Percentiles rank a stretch among this genome's conserved stretches.
phyloP scores from a whole-genome alignment of 2,797 vertebrate genomes.

The Schizopygopsis pylzovi region DNA sequence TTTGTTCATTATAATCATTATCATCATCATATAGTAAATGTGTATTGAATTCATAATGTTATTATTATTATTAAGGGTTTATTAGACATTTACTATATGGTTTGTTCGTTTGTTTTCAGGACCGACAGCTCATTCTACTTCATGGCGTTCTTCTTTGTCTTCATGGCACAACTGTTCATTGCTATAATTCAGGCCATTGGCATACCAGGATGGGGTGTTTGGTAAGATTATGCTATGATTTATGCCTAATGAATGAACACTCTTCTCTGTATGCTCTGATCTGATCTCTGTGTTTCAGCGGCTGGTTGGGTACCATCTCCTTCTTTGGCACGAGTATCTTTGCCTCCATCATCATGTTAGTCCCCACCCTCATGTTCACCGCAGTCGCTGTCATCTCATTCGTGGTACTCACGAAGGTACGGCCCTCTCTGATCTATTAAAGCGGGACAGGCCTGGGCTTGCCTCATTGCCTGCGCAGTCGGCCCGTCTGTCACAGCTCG shows the following conservation, averaged over 20 bases:
- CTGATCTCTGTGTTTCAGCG: conserved; percentile 75
- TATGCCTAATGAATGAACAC: not conserved
- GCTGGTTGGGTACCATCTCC: conserved; percentile 93
- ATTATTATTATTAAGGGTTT: not conserved
- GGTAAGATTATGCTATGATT: conserved; percentile 77
- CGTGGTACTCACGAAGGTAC: conserved; percentile 93
- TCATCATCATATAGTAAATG: not conserved
- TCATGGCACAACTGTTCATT: conserved; percentile 96
- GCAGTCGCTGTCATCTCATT: conserved; percentile 89
- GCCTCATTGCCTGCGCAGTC: conserved; percentile 16
- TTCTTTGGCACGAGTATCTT: conserved; percentile 93
- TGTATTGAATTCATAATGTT: not conserved
- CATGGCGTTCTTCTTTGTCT: conserved; percentile 98
- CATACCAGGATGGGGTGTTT: conserved; percentile 98
- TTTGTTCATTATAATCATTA: not conserved
- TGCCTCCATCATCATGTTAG: conserved; percentile 91
- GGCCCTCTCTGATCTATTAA: not conserved
- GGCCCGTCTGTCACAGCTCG: conserved; percentile 1
- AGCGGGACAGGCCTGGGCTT: not conserved
- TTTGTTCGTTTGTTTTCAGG: conserved; percentile 70
- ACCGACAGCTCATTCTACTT: conserved; percentile 98
- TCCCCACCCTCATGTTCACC: conserved; percentile 94
- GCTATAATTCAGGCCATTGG: conserved; percentile 95
- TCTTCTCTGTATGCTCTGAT: not conserved
- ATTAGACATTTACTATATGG: not conserved